Base-by-base conservation (phyloP, 1,140 invertebrate species). In the Asobara japonica region DNA sequence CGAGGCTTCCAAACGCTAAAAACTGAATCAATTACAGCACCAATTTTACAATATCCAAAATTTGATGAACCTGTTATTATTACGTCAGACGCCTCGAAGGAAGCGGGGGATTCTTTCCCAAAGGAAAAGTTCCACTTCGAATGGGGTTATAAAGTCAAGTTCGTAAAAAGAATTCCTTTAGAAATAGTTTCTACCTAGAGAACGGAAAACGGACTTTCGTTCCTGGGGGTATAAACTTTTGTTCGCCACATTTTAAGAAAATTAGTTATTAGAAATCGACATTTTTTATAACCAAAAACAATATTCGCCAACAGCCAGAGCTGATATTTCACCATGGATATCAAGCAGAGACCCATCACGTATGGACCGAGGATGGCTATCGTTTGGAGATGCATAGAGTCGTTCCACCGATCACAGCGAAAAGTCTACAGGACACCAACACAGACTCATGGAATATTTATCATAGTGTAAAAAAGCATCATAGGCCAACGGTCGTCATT, bases 311-410 rank as follows among this genome's bases (percentile, higher is more conserved):
- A n/a, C 78, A 90, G 89, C 84, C 86, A 61, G 84, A 90, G 84
- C 72, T 90, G n/a, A 88, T 90, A 18, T 64, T 74, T 62, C 80
- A 81, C 76, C 84, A 89, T 73, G 92, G 91, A 29, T 94, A 94
- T 78, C 88, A 88, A 1, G 84, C 89, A 2, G 91, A 94, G 80
- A 90, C 88, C 51, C 92, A 94, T 80, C 78, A 89, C 0, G 90
- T 92, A 16, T 89, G 88, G 69, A 94, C 93, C 4, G 83, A 89
- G 30, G 93, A 95, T 85, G 92, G 90, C 5, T 95, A 94, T 84
- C 88, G 93, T 29, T 83, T 95, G 11, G 90, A 91, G 51, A 78
- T 93, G 75, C 91, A 94, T 83, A 85, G 93, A 75, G 91, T 94
- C 45, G 30, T 64, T 45, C 31, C 64, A 31, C 41, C 68, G 6